A percentile compares a stretch with the other conserved stretches of the same genome.
Conservation (phyloP, 1,140 invertebrate genomes). For the Pseudoatta argentina region DNA sequence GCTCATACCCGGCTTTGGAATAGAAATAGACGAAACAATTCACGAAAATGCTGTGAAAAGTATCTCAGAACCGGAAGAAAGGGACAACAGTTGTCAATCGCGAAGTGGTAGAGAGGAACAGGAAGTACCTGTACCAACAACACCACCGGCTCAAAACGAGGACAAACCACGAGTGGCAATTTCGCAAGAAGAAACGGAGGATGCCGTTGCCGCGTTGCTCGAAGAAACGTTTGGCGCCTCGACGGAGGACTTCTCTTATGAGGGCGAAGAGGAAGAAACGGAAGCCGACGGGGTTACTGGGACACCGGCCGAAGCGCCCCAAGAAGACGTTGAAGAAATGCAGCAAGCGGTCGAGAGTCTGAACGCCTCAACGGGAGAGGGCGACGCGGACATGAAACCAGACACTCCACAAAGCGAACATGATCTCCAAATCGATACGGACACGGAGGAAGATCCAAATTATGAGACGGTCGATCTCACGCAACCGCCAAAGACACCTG, state of each 20-base stretch:
- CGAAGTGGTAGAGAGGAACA: slow-evolving; percentile 79
- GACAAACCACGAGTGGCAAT: slow-evolving; percentile 94
- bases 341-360: slow-evolving; percentile 92
- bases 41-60: slow-evolving; percentile 93
- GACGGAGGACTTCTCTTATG: slow-evolving; percentile 87
- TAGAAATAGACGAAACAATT: slow-evolving; percentile 90
- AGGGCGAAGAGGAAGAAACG: slow-evolving; percentile 85
- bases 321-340: slow-evolving; percentile 92
- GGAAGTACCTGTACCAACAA: slow-evolving; percentile 76
- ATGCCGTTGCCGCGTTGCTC: slow-evolving; percentile 94
- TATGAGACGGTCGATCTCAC: slow-evolving; percentile 86
- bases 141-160: slow-evolving; percentile 86
- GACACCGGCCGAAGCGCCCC: slow-evolving; percentile 86
- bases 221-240: slow-evolving; percentile 93
- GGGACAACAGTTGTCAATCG: slow-evolving; percentile 82
- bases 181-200: slow-evolving; percentile 96
- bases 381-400: slow-evolving; percentile 92
- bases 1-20: slow-evolving; percentile 90
- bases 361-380: slow-evolving; percentile 87
- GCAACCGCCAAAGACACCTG: slow-evolving; percentile 85
- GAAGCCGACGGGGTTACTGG: slow-evolving; percentile 81
- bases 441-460: slow-evolving; percentile 91
- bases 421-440: slow-evolving; percentile 94
- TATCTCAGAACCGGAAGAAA: slow-evolving; percentile 88
- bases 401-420: slow-evolving; percentile 94